Evolutionary conservation across 2,113 vertebrate genomes (phyloP).

Genomic region (Geococcyx californianus): DNA sequence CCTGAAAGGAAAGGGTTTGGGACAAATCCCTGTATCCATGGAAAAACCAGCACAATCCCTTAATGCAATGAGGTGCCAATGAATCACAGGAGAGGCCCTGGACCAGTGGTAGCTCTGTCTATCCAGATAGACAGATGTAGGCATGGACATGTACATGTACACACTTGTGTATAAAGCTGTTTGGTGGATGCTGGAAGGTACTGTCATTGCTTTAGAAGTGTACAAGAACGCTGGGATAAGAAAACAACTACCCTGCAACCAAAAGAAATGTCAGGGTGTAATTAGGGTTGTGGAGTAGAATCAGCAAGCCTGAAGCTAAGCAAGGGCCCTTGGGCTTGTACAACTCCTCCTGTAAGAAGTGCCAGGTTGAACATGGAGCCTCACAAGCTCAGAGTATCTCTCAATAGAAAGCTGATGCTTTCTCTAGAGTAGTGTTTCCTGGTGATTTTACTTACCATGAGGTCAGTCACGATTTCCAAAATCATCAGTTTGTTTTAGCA

Average conservation of each 20-base stretch:
- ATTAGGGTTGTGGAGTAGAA: neutral
- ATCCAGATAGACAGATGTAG: neutral
- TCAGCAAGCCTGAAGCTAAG: neutral
- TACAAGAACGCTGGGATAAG: neutral
- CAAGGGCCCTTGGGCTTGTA: neutral
- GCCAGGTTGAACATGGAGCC: rapidly evolving
- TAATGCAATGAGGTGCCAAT: neutral
- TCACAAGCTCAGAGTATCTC: rapidly evolving
- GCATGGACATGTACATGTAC: neutral
- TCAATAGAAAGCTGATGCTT: neutral
- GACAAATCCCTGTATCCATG: neutral
- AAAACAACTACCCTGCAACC: neutral
- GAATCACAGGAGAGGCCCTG: neutral
- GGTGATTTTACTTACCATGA: neutral
- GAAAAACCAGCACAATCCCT: neutral
- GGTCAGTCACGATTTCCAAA: neutral
- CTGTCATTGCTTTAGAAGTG: neutral
- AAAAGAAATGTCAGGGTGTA: neutral
- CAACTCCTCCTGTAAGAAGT: neutral
- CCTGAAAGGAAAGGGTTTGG: neutral
- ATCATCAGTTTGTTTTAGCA: neutral
- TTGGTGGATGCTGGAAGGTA: neutral
- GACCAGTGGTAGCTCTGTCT: neutral
- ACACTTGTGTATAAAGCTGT: neutral
- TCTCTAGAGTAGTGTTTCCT: neutral